Conservation (phyloP, 2,888 invertebrate genomes). For the Pemphredon lugubris region DNA sequence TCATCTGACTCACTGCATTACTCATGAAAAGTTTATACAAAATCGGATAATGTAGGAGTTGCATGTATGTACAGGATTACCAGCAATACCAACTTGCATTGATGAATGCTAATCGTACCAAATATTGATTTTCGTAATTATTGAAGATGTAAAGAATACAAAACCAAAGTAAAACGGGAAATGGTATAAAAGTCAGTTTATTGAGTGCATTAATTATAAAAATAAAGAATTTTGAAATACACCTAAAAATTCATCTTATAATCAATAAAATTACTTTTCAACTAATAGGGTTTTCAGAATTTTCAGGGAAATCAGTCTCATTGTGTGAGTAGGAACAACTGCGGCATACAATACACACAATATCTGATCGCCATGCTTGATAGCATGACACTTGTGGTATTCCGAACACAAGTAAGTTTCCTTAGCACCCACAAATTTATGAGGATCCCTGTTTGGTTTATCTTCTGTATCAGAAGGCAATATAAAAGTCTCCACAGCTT, state of each 20-base stretch:
- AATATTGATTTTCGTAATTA: too few species aligned
- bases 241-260: too few species aligned
- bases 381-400: constrained; percentile 92
- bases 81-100: too few species aligned
- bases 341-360: constrained; percentile 89
- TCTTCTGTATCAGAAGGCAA: constrained; percentile 61
- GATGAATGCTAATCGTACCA: too few species aligned
- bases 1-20: too few species aligned
- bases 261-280: constrained; percentile 89
- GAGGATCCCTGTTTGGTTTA: constrained; percentile 34
- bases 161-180: background rate
- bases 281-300: constrained; percentile 84
- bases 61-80: too few species aligned
- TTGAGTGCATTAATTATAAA: background rate
- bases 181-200: background rate
- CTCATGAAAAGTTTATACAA: too few species aligned
- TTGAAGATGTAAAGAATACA: too few species aligned
- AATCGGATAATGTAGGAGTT: too few species aligned
- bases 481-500: constrained; percentile 83
- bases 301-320: constrained; percentile 87
- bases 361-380: constrained; percentile 85
- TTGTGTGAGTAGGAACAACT: constrained; percentile 88
- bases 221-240: background rate
- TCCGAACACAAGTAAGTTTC: constrained; percentile 93
- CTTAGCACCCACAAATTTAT: constrained; percentile 76